These are phyloP conservation scores for Trichechus manatus DNA, from an alignment of 2,113 vertebrate species.

Conservation along the genomic window DNA sequence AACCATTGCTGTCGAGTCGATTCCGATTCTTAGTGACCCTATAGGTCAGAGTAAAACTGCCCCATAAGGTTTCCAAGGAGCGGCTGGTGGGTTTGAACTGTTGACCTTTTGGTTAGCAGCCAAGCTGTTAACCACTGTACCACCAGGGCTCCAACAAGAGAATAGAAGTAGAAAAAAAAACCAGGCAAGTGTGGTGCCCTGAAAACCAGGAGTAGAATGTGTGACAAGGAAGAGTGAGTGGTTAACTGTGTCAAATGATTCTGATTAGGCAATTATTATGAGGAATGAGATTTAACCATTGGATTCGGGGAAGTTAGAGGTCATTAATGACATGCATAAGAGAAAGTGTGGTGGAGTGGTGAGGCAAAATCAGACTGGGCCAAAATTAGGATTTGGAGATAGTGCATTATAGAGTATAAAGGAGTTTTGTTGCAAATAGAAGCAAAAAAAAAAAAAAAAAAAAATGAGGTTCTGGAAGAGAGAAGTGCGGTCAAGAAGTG, in stretches of 20 bases:
- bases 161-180: neutral
- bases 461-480: neutral
- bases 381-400: neutral
- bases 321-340: neutral
- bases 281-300: neutral
- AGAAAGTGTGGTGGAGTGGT: neutral
- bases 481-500: neutral
- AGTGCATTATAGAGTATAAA: neutral
- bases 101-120: too few relatives aligned
- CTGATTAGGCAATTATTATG: neutral
- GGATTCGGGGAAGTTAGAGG: neutral
- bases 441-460: neutral
- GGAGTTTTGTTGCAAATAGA: neutral
- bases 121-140: too few relatives aligned
- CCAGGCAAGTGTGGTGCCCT: neutral
- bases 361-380: neutral
- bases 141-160: too few relatives aligned
- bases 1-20: neutral
- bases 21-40: too few relatives aligned
- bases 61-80: too few relatives aligned
- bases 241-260: neutral
- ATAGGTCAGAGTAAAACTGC: too few relatives aligned
- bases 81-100: too few relatives aligned
- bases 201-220: too few relatives aligned
- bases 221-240: neutral